Conservation (phyloP, 2,797 vertebrate genomes). For the Gambelia wislizenii region DNA sequence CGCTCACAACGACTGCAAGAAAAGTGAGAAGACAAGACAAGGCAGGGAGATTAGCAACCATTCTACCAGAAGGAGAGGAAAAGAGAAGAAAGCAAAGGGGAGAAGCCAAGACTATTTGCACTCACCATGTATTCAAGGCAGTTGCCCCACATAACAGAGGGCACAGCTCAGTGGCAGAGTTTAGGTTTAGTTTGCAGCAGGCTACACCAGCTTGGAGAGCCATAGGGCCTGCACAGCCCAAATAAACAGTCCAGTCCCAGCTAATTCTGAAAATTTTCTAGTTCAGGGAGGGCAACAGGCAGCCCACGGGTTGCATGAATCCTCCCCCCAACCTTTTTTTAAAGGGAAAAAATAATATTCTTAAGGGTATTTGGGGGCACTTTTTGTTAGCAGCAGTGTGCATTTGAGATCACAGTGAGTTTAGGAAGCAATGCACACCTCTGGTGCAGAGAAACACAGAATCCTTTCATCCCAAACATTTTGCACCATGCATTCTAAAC, state of each 20-base stretch:
- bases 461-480: background rate
- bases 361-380: background rate
- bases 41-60: conserved; percentile 77
- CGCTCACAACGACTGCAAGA: conserved; percentile 98
- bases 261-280: background rate
- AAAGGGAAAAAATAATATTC: no score
- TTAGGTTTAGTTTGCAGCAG: background rate
- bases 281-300: background rate
- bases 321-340: background rate
- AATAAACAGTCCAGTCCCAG: background rate
- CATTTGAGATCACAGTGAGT: background rate
- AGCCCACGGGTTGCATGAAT: background rate
- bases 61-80: conserved; percentile 72
- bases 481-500: background rate
- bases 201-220: background rate
- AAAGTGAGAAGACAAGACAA: conserved; percentile 81
- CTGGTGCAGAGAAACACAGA: background rate
- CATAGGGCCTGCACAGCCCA: background rate
- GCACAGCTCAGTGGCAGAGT: background rate
- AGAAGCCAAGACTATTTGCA: conserved; percentile 15
- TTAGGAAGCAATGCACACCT: background rate
- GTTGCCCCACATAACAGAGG: background rate
- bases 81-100: conserved; percentile 55
- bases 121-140: background rate
- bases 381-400: background rate